These are phyloP conservation scores for Chloropsis hardwickii DNA, from an alignment of 2,113 vertebrate species.

Conservation along the genomic window DNA sequence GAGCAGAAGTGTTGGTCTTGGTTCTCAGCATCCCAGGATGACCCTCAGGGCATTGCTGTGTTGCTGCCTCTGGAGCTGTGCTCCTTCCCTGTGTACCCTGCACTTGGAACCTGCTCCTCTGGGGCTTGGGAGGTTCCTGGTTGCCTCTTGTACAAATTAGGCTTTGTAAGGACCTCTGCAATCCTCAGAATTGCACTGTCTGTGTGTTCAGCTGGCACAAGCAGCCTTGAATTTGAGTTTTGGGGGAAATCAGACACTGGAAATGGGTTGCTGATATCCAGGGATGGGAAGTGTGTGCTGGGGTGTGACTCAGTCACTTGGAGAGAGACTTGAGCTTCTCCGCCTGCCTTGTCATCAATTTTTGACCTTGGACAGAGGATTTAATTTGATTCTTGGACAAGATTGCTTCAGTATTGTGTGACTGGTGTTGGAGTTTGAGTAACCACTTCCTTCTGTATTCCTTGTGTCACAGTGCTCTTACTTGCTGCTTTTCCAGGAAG, in stretches of 20 bases:
- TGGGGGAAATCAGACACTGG: fast-evolving
- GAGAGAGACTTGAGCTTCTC: background rate
- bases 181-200: background rate
- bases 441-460: background rate
- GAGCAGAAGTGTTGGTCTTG: background rate
- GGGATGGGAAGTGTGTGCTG: background rate
- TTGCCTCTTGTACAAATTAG: background rate
- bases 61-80: background rate
- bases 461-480: background rate
- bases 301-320: fast-evolving
- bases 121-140: background rate
- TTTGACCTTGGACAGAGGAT: background rate
- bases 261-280: background rate
- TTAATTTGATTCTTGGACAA: background rate
- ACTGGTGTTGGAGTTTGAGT: background rate
- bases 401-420: background rate
- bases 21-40: background rate
- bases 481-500: background rate
- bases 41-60: background rate
- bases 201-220: background rate
- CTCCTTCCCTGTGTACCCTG: background rate
- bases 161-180: background rate
- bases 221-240: background rate
- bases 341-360: fast-evolving
- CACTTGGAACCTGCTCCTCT: background rate